Conservation (phyloP, 2,888 invertebrate genomes). For the Chorisops tibialis region DNA sequence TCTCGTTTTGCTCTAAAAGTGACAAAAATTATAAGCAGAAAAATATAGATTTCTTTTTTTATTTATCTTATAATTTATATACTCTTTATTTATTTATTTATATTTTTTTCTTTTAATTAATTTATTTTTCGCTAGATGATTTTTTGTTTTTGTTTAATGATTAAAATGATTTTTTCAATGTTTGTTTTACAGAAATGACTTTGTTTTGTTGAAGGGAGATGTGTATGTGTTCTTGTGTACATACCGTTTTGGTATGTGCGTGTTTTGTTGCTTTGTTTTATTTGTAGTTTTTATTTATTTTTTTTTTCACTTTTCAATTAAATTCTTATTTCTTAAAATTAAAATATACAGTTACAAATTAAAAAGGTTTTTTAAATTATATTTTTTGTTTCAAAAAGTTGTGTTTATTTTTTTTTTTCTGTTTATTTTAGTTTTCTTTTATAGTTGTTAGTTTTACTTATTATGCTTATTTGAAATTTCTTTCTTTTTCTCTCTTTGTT, state of each 20-base stretch:
- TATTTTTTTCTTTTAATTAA: slow-evolving; percentile 3
- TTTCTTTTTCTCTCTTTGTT: slow-evolving; percentile 6
- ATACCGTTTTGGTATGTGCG: slow-evolving; percentile 1
- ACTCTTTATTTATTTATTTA: slow-evolving; percentile 10
- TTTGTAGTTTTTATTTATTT: slow-evolving; percentile 14
- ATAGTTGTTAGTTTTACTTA: slow-evolving; percentile 21
- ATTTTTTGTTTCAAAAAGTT: background rate
- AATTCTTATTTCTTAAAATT: too few species aligned
- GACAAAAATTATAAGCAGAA: slow-evolving; percentile 25
- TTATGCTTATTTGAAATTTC: slow-evolving; percentile 20
- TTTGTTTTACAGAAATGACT: slow-evolving; percentile 7
- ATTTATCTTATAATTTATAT: slow-evolving; percentile 21
- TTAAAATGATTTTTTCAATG: slow-evolving; percentile 1
- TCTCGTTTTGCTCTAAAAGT: slow-evolving; percentile 12
- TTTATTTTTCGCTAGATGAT: slow-evolving; percentile 14
- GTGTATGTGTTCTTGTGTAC: slow-evolving; percentile 1
- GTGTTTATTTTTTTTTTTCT: background rate
- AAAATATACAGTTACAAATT: too few species aligned
- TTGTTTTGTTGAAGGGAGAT: background rate
- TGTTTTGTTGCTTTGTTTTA: background rate
- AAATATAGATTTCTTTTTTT: slow-evolving; percentile 18
- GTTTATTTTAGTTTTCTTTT: background rate
- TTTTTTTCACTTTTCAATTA: background rate
- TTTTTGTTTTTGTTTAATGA: slow-evolving; percentile 15
- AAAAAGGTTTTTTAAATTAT: too few species aligned